Percentiles rank a stretch among this genome's conserved stretches.
Evolutionary conservation across 2,113 vertebrate species (phyloP).

Genomic region (Pseudonaja textilis): DNA sequence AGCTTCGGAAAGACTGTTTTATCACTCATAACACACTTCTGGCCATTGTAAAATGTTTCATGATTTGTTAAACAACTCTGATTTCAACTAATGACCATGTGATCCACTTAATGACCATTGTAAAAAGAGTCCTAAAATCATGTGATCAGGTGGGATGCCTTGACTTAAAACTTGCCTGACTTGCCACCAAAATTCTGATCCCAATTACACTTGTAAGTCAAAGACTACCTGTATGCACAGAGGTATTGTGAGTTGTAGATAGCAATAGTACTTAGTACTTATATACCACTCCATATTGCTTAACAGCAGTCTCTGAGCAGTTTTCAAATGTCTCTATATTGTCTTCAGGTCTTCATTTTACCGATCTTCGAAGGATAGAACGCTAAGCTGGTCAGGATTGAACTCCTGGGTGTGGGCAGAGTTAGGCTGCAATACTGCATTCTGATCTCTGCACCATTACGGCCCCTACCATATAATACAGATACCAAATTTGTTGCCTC

Average conservation of each 20-base stretch:
- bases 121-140: background rate
- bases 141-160: background rate
- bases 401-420: background rate
- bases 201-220: background rate
- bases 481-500: background rate
- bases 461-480: background rate
- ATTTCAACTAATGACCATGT: background rate
- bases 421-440: background rate
- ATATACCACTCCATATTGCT: background rate
- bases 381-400: background rate
- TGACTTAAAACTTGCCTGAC: background rate
- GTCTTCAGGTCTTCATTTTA: background rate
- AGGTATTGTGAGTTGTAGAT: background rate
- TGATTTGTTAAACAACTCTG: background rate
- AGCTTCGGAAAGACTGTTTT: background rate
- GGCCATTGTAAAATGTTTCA: background rate
- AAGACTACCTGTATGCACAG: background rate
- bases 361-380: background rate
- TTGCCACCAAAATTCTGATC: background rate
- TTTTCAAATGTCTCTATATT: background rate
- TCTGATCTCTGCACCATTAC: background rate
- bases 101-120: background rate
- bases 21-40: background rate
- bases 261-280: background rate
- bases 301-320: background rate